phyloP scores from a whole-genome alignment of 2,888 invertebrate genomes.

The Platyscelio sp. region DNA sequence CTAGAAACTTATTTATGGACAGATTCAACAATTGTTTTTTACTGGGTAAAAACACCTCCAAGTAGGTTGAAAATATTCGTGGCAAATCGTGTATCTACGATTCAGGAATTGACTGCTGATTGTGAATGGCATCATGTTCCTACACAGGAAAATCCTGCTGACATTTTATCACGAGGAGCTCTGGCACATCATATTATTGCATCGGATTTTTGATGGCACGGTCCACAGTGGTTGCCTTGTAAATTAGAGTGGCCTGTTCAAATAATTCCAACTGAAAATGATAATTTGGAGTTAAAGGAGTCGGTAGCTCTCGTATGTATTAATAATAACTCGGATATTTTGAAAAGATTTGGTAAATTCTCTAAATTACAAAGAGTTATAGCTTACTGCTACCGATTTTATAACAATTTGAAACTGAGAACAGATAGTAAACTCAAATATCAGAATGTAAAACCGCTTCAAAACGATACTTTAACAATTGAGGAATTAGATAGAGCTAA shows the following conservation, averaged over 20 bases:
- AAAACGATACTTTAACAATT: neutral
- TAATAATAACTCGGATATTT: neutral
- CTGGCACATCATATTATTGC: neutral
- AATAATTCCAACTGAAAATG: neutral
- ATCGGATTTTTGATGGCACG: neutral
- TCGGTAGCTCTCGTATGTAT: neutral
- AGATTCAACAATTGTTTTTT: constrained; percentile 31
- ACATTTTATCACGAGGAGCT: neutral
- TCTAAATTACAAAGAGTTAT: constrained; percentile 9
- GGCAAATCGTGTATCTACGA: constrained; percentile 1
- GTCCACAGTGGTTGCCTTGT: neutral
- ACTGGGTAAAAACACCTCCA: constrained; percentile 25
- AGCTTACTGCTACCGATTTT: neutral
- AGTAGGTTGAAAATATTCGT: constrained; percentile 22
- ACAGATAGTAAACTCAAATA: no score
- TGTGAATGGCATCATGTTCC: constrained; percentile 18
- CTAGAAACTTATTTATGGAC: constrained; percentile 20
- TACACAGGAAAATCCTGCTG: constrained; percentile 10
- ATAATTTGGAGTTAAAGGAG: neutral
- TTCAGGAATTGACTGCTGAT: neutral
- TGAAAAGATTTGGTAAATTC: neutral
- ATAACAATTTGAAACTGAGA: neutral
- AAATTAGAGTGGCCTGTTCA: neutral
- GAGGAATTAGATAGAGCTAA: neutral
- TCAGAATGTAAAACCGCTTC: no score